Percentiles rank a stretch among this genome's conserved stretches.
phyloP scores from a whole-genome alignment of 2,113 vertebrate species.

The Hippoglossus stenolepis region DNA sequence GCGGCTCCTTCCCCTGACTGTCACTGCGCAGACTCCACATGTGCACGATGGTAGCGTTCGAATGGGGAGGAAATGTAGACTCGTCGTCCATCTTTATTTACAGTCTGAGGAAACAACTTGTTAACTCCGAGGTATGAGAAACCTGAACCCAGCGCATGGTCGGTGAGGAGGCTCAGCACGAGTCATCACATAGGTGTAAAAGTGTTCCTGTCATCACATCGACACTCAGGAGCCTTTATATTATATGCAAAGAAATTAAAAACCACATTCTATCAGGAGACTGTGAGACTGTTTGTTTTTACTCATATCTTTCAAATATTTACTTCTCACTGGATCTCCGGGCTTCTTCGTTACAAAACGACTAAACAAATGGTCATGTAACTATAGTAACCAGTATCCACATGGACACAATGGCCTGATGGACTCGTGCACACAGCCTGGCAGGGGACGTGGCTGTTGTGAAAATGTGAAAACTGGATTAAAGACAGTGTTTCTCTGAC shows the following conservation, averaged over 20 bases:
- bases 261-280: neutral
- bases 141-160: neutral
- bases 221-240: neutral
- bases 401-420: slow-evolving; percentile 8
- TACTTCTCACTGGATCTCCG: neutral
- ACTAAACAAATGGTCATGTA: slow-evolving; percentile 35
- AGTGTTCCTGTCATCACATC: neutral
- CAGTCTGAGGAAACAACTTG: neutral
- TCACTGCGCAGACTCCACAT: no score
- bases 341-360: slow-evolving; percentile 12
- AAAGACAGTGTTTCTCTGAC: slow-evolving; percentile 31
- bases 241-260: neutral
- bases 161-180: neutral
- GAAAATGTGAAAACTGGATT: slow-evolving; percentile 28
- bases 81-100: neutral
- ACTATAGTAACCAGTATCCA: slow-evolving; percentile 28
- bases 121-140: neutral
- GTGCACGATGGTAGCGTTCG: no score
- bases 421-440: neutral
- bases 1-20: no score
- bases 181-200: neutral
- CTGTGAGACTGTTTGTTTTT: no score
- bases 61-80: neutral
- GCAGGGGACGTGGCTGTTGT: neutral
- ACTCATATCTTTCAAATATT: neutral